A percentile compares a stretch with the other conserved stretches of the same genome.
Evolutionary conservation across 2,797 vertebrate species (phyloP).

Genomic region (Salmo trutta): DNA sequence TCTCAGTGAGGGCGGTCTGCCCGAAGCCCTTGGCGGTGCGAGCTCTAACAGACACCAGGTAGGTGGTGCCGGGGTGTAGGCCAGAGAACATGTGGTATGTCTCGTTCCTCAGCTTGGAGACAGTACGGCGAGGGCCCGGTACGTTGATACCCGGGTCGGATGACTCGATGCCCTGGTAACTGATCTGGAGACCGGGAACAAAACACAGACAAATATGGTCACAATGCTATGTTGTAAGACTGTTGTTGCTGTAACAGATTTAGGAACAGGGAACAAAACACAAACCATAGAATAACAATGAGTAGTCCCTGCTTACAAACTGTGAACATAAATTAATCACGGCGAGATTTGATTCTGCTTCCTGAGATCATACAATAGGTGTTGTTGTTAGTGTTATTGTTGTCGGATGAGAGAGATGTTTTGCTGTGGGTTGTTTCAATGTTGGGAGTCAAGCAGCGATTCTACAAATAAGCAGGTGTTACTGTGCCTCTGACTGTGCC

Average conservation of each 20-base stretch:
- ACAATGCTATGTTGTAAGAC: background rate
- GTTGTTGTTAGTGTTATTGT: background rate
- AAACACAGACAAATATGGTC: background rate
- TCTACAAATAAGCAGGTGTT: conserved; percentile 1
- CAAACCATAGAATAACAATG: background rate
- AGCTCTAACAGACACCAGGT: conserved; percentile 92
- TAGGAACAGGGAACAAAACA: background rate
- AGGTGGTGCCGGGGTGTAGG: conserved; percentile 93
- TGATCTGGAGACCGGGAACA: conserved; percentile 78
- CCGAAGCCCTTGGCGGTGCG: conserved; percentile 92
- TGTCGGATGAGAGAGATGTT: conserved; percentile 12
- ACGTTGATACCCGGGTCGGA: conserved; percentile 91
- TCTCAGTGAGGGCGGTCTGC: conserved; percentile 90
- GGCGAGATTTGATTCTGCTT: background rate
- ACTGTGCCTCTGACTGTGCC: conserved; percentile 4
- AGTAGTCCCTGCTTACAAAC: background rate
- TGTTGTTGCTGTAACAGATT: background rate
- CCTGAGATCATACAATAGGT: conserved; percentile 1
- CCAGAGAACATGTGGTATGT: conserved; percentile 96
- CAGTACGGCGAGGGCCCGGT: conserved; percentile 87
- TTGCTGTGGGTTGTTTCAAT: conserved; percentile 4
- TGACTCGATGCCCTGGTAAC: conserved; percentile 95
- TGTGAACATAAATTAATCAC: background rate
- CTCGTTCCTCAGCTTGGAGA: conserved; percentile 94
- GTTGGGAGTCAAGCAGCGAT: background rate